Percentiles rank a stretch among this genome's conserved stretches.
Evolutionary conservation across 2,113 vertebrate genomes (phyloP).

Genomic region (Chaetops frenatus): DNA sequence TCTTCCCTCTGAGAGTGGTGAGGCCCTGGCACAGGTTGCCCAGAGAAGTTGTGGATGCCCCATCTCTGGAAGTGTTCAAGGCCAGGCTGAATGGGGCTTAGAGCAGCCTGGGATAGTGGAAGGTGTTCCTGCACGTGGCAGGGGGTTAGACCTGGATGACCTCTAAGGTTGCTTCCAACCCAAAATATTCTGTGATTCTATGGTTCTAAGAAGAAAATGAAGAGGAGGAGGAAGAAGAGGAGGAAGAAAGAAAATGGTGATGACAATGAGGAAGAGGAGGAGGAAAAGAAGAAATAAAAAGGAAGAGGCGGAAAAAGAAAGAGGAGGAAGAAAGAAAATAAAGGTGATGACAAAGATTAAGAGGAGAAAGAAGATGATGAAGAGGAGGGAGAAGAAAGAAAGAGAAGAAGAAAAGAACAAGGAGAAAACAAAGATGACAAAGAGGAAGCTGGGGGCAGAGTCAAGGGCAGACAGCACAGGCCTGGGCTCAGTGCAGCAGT

Average conservation of each 20-base stretch:
- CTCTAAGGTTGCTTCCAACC: accelerated
- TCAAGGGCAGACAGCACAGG: not conserved
- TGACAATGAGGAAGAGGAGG: not conserved
- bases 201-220: not conserved
- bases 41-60: accelerated
- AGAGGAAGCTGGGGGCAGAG: not conserved
- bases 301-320: not conserved
- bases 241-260: not conserved
- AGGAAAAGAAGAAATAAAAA: not conserved
- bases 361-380: not conserved
- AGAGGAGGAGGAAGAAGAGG: not conserved
- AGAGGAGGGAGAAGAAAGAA: not conserved
- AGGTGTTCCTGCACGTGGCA: not conserved
- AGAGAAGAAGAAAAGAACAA: too few relatives aligned
- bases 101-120: not conserved
- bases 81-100: not conserved
- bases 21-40: not conserved
- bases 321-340: not conserved
- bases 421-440: too few relatives aligned
- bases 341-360: not conserved
- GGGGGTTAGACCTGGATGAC: not conserved
- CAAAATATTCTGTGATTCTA: not conserved
- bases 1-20: not conserved
- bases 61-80: not conserved
- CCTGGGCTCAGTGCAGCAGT: not conserved